phyloP scores from a whole-genome alignment of 2,113 vertebrate species.

The Caranx melampygus region DNA sequence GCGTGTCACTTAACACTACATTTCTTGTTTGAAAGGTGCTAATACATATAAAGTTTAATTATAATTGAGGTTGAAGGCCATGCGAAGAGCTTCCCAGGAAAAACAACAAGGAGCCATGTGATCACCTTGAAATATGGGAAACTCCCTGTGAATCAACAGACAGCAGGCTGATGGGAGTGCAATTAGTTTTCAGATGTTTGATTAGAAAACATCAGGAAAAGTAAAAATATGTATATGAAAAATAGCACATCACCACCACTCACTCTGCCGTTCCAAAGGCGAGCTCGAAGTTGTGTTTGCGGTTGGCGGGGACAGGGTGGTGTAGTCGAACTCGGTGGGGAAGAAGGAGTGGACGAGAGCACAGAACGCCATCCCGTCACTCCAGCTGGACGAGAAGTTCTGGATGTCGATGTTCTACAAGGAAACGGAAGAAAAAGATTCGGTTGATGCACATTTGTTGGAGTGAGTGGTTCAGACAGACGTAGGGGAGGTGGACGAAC shows the following conservation, averaged over 20 bases:
- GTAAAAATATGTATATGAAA: no score
- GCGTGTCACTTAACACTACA: no score
- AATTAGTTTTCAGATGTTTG: no score
- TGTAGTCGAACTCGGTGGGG: slow-evolving; percentile 95
- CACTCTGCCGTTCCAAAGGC: slow-evolving; percentile 95
- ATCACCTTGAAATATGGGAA: no score
- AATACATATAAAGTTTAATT: no score
- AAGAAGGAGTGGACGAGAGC: slow-evolving; percentile 98
- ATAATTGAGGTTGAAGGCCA: no score
- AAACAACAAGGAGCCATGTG: no score
- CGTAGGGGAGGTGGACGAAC: slow-evolving; percentile 4
- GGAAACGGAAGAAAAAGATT: slow-evolving; percentile 15
- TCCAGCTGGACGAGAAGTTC: slow-evolving; percentile 99
- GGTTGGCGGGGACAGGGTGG: slow-evolving; percentile 86
- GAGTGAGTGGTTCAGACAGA: not conserved
- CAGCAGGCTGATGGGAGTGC: no score
- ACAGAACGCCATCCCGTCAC: slow-evolving; percentile 97
- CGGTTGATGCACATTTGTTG: slow-evolving; percentile 2
- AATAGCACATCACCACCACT: slow-evolving; percentile 55
- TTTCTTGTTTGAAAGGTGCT: no score
- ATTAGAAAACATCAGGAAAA: no score
- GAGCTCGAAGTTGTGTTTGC: slow-evolving; percentile 95
- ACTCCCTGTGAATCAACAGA: no score
- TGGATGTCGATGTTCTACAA: slow-evolving; percentile 94
- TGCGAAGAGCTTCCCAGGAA: no score